Conservation (phyloP, 2,113 vertebrate species). For the Porphyrio hochstetteri region DNA sequence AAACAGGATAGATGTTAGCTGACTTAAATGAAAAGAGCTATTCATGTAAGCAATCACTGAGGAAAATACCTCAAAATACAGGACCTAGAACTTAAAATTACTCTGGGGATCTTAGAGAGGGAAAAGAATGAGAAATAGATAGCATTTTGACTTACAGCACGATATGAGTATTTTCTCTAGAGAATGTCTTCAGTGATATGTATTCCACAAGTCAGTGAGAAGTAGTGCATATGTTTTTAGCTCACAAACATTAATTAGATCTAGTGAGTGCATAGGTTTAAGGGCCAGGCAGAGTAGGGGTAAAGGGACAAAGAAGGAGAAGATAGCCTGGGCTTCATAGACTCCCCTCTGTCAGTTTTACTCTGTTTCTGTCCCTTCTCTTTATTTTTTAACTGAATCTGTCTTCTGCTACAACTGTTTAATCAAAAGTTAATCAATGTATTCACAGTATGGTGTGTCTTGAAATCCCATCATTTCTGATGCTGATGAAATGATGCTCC, state of each 20-base stretch:
- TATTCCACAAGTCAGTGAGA: not conserved
- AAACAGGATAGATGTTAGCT: not conserved
- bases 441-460: not conserved
- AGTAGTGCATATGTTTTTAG: not conserved
- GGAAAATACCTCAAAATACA: not conserved
- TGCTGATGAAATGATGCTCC: not conserved
- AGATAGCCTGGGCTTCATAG: not conserved
- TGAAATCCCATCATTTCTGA: not conserved
- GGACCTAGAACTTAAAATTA: not conserved
- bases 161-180: not conserved
- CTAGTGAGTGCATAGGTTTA: not conserved
- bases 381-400: not conserved
- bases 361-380: not conserved
- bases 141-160: not conserved
- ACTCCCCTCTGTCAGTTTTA: not conserved
- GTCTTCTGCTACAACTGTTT: not conserved
- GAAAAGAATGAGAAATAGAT: not conserved
- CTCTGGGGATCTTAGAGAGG: not conserved
- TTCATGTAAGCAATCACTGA: not conserved
- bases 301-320: not conserved
- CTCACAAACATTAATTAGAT: not conserved
- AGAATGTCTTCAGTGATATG: not conserved
- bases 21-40: not conserved
- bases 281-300: accelerated
- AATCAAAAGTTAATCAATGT: not conserved